Base-by-base conservation (phyloP, 2,797 vertebrate genomes). In the Stomatorhinus walkeri region DNA sequence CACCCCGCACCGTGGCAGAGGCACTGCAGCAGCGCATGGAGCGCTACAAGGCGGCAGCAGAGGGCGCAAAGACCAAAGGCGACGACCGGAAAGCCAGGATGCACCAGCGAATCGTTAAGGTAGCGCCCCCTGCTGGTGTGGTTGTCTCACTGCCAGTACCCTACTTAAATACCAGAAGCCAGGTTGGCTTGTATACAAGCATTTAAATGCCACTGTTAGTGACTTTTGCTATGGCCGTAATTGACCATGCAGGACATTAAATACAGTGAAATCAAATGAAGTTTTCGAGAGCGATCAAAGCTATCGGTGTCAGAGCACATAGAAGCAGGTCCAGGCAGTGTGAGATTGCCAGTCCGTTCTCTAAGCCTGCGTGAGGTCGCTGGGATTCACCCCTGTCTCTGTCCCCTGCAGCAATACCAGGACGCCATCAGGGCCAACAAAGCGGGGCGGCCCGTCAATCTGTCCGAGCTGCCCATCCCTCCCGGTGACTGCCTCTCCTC, bases 61-160 rank as follows among this genome's bases (percentile, higher is more conserved):
- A 95, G 86, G 95, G 94, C 84, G 97, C 98, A 89, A 97, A 96
- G 91, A 94, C 92, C 93, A 97, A 96, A 91, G 97, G 97, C 83
- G 97, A 98, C 0, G 96, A 97, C 68, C 95, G 97, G 16, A 98
- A 98, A 91, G 96, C 97, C 0, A 96, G 97, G 76, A 98, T 98
- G 97, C 97, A 98, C 16, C 96, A 97, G 90, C 97, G 97, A 40
- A 98, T 98, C 1, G 91, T 97, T 61, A 98, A 98, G 96, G 97
- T 97, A 92, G n/a, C 56, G 1, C 43, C 54, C 52, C 16, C 22
- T 87, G 48, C 28, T 87, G 81, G 40, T 12, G 0, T 51, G 22
- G 40, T 14, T 79, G 36, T 46, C 40, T 40, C 36, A 79, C 72
- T 40, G 16, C 16, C 6, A 79, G 72, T n/a, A 19, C 16, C 5